These are phyloP conservation scores for Tetramorium parvispinum DNA, from an alignment of 1,140 invertebrate genomes.

Conservation along the genomic window DNA sequence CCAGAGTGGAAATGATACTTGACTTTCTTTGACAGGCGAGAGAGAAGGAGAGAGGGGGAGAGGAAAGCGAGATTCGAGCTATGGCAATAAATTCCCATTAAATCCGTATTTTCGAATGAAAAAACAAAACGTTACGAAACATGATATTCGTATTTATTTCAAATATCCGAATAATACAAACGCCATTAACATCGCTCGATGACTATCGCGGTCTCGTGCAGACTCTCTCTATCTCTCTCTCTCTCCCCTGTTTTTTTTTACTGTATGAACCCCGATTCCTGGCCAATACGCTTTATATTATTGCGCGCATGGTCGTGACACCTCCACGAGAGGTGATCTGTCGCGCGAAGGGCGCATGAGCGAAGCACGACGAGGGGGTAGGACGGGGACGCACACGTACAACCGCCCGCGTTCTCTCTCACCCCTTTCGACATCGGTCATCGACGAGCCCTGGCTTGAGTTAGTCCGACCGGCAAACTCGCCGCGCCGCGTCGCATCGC, in stretches of 20 bases:
- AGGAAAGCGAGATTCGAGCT: not conserved
- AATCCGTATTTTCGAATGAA: not conserved
- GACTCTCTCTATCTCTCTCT: not conserved
- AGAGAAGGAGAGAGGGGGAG: not conserved
- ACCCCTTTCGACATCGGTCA: slow-evolving; percentile 62
- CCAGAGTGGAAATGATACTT: not conserved
- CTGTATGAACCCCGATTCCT: not conserved
- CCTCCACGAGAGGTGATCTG: slow-evolving; percentile 27
- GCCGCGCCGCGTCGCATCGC: slow-evolving; percentile 59
- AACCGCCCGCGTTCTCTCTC: slow-evolving; percentile 58
- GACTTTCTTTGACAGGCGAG: not conserved
- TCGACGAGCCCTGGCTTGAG: slow-evolving; percentile 71
- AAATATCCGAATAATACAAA: slow-evolving; percentile 13
- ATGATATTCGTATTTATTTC: slow-evolving; percentile 18
- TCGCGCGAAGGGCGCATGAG: slow-evolving; percentile 78
- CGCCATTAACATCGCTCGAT: not conserved
- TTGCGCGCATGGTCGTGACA: slow-evolving; percentile 48
- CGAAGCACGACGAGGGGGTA: slow-evolving; percentile 70
- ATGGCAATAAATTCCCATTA: not conserved
- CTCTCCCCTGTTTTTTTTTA: not conserved
- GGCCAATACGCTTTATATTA: slow-evolving; percentile 19
- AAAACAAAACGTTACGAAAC: slow-evolving; percentile 1
- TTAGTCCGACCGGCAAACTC: slow-evolving; percentile 71
- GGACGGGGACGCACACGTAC: slow-evolving; percentile 38
- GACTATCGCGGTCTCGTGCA: not conserved